These are phyloP conservation scores for Anarrhichthys ocellatus DNA, from an alignment of 2,113 vertebrate genomes.

Conservation along the genomic window DNA sequence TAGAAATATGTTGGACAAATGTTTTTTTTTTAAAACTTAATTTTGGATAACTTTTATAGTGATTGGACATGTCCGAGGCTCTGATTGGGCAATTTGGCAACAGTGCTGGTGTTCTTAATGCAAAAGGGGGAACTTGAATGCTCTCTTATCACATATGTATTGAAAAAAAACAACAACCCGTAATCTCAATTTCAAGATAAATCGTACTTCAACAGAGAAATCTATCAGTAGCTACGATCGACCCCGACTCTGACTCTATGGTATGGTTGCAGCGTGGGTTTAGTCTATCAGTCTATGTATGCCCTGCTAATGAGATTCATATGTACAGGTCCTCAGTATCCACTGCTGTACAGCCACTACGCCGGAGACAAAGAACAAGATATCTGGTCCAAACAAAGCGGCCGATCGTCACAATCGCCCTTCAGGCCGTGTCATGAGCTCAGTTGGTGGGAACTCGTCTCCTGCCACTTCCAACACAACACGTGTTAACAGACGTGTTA, in stretches of 20 bases:
- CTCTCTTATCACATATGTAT: not conserved
- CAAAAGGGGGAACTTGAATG: not conserved
- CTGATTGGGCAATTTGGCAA: not conserved
- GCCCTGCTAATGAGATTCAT: not conserved
- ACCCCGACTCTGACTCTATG: not conserved
- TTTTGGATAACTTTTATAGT: no score
- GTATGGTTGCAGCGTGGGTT: not conserved
- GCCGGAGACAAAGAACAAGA: not conserved
- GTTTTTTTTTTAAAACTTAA: no score
- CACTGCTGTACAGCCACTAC: not conserved
- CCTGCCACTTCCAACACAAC: constrained; percentile 3
- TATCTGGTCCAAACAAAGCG: not conserved
- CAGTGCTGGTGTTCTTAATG: not conserved
- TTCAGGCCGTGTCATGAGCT: not conserved
- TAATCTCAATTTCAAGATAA: not conserved
- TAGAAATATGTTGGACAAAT: not conserved
- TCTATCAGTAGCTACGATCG: not conserved
- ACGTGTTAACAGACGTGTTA: not conserved
- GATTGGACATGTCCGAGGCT: not conserved
- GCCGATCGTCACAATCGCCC: not conserved
- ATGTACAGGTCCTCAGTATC: not conserved
- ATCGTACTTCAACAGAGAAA: not conserved
- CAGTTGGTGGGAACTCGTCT: not conserved
- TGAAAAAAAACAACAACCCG: accelerated
- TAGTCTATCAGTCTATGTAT: not conserved